Base-by-base conservation (phyloP, 2,797 vertebrate genomes). In the Thalassophryne amazonica region DNA sequence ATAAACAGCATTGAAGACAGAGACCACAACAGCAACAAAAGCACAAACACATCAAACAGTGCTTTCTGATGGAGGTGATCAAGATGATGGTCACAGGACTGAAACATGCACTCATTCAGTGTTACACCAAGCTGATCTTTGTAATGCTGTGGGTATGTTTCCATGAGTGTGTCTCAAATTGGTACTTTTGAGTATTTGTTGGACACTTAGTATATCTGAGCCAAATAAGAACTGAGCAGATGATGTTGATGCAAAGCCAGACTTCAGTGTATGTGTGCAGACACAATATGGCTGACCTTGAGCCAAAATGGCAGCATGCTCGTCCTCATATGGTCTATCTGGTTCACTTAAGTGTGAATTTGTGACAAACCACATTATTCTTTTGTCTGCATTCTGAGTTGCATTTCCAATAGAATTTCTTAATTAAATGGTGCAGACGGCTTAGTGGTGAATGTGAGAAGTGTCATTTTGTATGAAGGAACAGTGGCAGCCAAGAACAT, bases 41-140 rank as follows among this genome's bases (percentile, higher is more conserved):
- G n/a, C n/a, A n/a, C n/a, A n/a, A n/a, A n/a, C n/a, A n/a, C n/a
- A n/a, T n/a, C n/a, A n/a, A n/a, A n/a, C n/a, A n/a, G n/a, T n/a
- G n/a, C n/a, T n/a, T n/a, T n/a, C n/a, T n/a, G n/a, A n/a, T n/a
- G n/a, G n/a, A n/a, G n/a, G n/a, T n/a, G n/a, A n/a, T n/a, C n/a
- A n/a, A n/a, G n/a, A n/a, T n/a, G n/a, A n/a, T n/a, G n/a, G n/a
- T n/a, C n/a, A n/a, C n/a, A n/a, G n/a, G n/a, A n/a, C n/a, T 68
- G 43, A 76, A 69, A 52, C 47, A n/a, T 2, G 15, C 39, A 59
- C 42, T 24, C 58, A 59, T 67, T 75, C 80, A 78, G 73, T 78
- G 73, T 65, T 64, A 64, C 17, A 20, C 73, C 65, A 25, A 41
- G 53, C 71, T 69, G 61, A 39, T 69, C 37, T 47, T 48, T 59